Base-by-base conservation (phyloP, 2,888 invertebrate genomes). In the Drosophila neotestacea region DNA sequence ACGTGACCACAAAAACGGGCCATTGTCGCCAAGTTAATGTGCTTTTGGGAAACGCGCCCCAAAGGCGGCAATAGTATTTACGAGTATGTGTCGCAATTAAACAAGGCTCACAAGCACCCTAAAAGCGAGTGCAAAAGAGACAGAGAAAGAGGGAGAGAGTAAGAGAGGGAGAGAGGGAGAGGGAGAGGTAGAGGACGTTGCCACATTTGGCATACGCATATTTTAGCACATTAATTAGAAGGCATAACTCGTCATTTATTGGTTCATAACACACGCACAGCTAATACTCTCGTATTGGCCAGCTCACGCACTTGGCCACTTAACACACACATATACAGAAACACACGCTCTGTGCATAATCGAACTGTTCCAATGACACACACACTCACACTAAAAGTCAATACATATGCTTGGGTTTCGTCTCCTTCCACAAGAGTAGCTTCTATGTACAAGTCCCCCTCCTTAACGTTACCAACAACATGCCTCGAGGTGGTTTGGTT, bases 161-260 rank as follows among this genome's bases (percentile, higher is more conserved):
- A 10, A 10, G 11, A 32, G 16, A 6, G 11, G 0, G 11, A 30
- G 38, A 13, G n/a, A 9, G 16, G 5, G 36, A 38, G 50, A n/a
- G 36, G 36, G 36, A n/a, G 50, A 51, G 36, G 22, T 11, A 4
- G 34, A 6, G 16, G n/a, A 32, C 2, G 39, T 44, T 34, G 55
- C 56, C 74, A 64, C 79, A 84, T 70, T 77, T 55, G 88, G 73
- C 67, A 68, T 65, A 61, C 70, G 73, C 85, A 87, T 83, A 82
- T 74, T 73, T 74, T 66, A 70, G 62, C 82, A 82, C 74, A 85
- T 87, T 84, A 85, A 85, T 84, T 87, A 79, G 73, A 73, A 59
- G 64, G 67, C 83, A 87, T 87, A 82, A 82, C 85, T 85, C 73
- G 74, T 70, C 83, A 85, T 87, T 77, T 87, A 87, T 87, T 77